phyloP scores from a whole-genome alignment of 2,113 vertebrate genomes.

The Coptodon bakossiorum region DNA sequence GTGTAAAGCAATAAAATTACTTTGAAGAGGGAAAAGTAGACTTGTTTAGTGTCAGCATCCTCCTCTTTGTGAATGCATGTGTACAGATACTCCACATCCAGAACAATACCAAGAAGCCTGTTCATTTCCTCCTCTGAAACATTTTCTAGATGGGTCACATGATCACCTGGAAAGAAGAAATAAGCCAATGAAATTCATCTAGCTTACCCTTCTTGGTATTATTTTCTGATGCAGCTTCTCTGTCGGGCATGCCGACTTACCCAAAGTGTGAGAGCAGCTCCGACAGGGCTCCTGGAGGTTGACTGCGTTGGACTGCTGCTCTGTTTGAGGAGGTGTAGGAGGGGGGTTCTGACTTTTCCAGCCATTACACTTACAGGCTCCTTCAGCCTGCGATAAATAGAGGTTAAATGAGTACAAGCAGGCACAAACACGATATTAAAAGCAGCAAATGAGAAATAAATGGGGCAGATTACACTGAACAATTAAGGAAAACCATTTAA shows the following conservation, averaged over 20 bases:
- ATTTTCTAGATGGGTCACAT: conserved; percentile 95
- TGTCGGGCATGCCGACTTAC: conserved; percentile 61
- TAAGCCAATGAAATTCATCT: neutral
- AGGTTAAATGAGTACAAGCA: neutral
- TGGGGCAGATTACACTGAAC: neutral
- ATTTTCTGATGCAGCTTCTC: neutral
- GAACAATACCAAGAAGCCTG: conserved; percentile 88
- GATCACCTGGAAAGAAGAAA: conserved; percentile 75
- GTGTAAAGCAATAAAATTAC: conserved; percentile 61
- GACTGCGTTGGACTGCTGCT: conserved; percentile 80
- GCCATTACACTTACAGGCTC: conserved; percentile 96
- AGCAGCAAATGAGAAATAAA: neutral
- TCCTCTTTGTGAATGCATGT: conserved; percentile 98
- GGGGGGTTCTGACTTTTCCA: conserved; percentile 98
- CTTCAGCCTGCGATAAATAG: conserved; percentile 79
- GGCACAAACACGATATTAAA: neutral
- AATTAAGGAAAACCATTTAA: neutral
- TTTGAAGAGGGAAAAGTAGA: conserved; percentile 99
- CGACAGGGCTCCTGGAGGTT: conserved; percentile 90
- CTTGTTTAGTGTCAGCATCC: conserved; percentile 98
- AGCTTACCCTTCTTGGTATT: neutral
- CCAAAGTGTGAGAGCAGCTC: conserved; percentile 90
- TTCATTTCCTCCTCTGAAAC: conserved; percentile 97
- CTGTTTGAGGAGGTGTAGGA: conserved; percentile 87
- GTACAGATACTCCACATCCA: conserved; percentile 97